Percentiles rank a stretch among this genome's conserved stretches.
Evolutionary conservation across 2,888 invertebrate species (phyloP).

Genomic region (Hedya salicella): DNA sequence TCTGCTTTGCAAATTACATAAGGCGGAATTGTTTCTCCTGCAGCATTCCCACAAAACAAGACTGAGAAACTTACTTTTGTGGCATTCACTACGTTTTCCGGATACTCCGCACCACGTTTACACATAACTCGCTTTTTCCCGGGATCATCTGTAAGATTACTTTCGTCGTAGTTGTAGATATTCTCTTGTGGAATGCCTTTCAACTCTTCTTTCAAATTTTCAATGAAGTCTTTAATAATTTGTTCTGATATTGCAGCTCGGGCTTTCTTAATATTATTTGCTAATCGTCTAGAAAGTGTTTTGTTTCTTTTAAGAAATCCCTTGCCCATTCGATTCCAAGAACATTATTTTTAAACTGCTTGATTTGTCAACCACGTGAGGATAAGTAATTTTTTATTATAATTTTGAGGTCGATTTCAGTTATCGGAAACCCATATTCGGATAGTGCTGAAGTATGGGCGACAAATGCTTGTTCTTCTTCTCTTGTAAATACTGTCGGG

Average conservation of each 20-base stretch:
- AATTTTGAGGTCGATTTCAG: background rate
- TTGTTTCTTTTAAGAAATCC: background rate
- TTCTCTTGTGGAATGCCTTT: conserved; percentile 22
- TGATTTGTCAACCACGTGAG: conserved; percentile 1
- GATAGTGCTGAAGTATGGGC: background rate
- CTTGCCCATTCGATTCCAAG: background rate
- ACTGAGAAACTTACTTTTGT: conserved; percentile 20
- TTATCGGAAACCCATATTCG: too few relatives aligned
- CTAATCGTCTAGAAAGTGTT: background rate
- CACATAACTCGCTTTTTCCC: conserved; percentile 45
- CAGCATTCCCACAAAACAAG: background rate
- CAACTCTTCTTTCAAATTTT: conserved; percentile 28
- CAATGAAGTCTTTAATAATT: conserved; percentile 27
- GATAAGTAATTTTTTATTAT: conserved; percentile 7
- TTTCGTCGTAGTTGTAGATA: conserved; percentile 1
- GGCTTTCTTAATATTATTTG: conserved; percentile 19
- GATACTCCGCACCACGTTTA: conserved; percentile 42
- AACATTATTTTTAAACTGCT: conserved; percentile 6
- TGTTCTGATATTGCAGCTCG: conserved; percentile 13
- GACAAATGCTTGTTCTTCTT: background rate
- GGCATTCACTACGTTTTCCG: conserved; percentile 33
- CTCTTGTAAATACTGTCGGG: conserved; percentile 1
- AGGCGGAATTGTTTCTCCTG: background rate
- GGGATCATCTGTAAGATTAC: conserved; percentile 38
- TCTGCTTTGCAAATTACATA: background rate